phyloP scores from a whole-genome alignment of 2,797 vertebrate species.

The Xenopus petersii region DNA sequence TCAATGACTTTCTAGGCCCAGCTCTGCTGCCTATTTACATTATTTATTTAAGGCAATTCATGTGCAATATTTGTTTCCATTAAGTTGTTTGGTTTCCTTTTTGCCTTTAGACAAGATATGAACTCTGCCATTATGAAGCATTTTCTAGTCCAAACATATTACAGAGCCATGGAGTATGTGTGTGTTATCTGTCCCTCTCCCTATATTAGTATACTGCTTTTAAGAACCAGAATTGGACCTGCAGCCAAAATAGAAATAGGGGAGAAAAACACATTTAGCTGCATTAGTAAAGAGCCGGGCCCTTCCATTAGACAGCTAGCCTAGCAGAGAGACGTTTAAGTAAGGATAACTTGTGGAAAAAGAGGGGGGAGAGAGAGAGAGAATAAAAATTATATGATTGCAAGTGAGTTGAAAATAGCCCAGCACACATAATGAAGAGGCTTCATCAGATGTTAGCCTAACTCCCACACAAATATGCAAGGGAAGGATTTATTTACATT shows the following conservation, averaged over 20 bases:
- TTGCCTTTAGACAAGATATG: constrained; percentile 55
- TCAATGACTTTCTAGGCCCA: constrained; percentile 52
- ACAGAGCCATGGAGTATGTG: not conserved
- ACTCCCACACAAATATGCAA: constrained; percentile 33
- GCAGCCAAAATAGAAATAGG: not conserved
- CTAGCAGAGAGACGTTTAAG: constrained; percentile 30
- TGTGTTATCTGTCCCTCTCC: too few relatives aligned
- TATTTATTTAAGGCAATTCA: constrained; percentile 62
- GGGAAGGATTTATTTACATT: constrained; percentile 55
- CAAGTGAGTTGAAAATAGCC: constrained; percentile 42
- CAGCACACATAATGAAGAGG: constrained; percentile 38
- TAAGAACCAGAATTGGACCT: too few relatives aligned
- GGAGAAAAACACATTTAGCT: constrained; percentile 5
- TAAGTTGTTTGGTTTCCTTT: constrained; percentile 59
- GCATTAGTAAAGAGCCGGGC: not conserved
- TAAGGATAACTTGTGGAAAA: constrained; percentile 5
- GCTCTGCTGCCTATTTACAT: constrained; percentile 56
- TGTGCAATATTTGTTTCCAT: constrained; percentile 62
- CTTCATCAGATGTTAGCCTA: constrained; percentile 42
- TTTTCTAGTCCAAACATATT: constrained; percentile 54
- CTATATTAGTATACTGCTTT: too few relatives aligned
- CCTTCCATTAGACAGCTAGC: constrained; percentile 1
- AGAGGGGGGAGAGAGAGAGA: not conserved
- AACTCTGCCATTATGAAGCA: constrained; percentile 56
- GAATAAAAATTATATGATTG: constrained; percentile 38